Percentiles rank a stretch among this genome's conserved stretches.
phyloP scores from a whole-genome alignment of 2,888 invertebrate genomes.

The Heterodera filipjevi region DNA sequence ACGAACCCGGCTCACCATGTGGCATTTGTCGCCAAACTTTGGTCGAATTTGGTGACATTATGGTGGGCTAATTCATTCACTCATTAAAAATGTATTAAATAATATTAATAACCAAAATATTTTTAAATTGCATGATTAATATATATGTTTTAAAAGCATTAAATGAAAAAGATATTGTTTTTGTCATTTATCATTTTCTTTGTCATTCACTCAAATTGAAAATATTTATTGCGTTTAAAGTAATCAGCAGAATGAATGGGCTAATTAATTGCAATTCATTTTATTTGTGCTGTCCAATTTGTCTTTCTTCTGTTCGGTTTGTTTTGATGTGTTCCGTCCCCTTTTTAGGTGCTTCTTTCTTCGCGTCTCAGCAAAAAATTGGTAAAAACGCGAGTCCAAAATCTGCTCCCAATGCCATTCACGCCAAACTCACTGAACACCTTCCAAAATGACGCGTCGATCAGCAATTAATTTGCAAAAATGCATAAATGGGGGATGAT shows the following conservation, averaged over 20 bases:
- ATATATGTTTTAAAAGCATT: no score
- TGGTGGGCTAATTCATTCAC: constrained; percentile 45
- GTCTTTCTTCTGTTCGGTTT: no score
- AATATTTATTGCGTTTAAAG: no score
- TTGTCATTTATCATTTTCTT: no score
- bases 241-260: no score
- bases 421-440: constrained; percentile 48
- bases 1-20: constrained; percentile 57
- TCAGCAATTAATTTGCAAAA: neutral
- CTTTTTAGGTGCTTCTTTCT: constrained; percentile 48
- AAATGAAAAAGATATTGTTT: no score
- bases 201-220: no score
- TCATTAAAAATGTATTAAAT: no score
- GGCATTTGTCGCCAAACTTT: constrained; percentile 62
- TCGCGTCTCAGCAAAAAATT: constrained; percentile 40
- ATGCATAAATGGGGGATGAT: neutral
- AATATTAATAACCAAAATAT: no score
- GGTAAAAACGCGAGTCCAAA: constrained; percentile 40
- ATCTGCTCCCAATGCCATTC: constrained; percentile 55
- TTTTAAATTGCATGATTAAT: no score
- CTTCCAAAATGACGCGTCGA: constrained; percentile 1
- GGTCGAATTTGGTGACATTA: constrained; percentile 59
- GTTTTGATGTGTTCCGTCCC: no score
- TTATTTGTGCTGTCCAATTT: neutral
- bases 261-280: neutral